These are phyloP conservation scores for Typhlichthys eigenmanni DNA, from an alignment of 2,797 vertebrate genomes.

Conservation along the genomic window DNA sequence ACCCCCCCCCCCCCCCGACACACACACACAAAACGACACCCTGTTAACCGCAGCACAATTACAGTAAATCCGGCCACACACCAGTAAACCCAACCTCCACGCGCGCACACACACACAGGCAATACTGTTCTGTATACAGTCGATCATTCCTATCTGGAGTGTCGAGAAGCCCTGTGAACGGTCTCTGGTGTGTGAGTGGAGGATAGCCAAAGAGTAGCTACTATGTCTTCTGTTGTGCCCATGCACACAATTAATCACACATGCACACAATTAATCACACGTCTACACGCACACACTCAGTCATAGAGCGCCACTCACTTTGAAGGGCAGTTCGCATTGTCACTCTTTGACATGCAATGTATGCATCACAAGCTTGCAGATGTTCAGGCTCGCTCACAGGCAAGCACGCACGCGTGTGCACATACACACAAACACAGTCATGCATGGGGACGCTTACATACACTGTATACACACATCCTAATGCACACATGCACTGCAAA, in stretches of 20 bases:
- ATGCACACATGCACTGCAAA: no score
- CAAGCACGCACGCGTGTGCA: no score
- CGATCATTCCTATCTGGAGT: no score
- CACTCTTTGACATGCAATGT: background rate
- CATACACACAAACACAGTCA: constrained; percentile 14
- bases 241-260: constrained; percentile 7
- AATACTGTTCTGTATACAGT: no score
- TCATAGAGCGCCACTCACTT: background rate
- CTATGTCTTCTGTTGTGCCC: background rate
- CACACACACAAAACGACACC: constrained; percentile 13
- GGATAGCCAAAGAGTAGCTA: constrained; percentile 21
- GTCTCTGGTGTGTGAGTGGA: constrained; percentile 12
- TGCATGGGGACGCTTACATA: background rate
- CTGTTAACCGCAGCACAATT: constrained; percentile 44
- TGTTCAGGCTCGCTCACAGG: no score
- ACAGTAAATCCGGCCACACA: constrained; percentile 29
- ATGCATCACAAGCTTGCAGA: background rate
- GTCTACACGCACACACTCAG: constrained; percentile 2
- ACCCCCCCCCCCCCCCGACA: constrained; percentile 11
- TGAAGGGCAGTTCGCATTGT: background rate
- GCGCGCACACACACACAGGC: constrained; percentile 28
- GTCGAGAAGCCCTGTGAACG: constrained; percentile 59
- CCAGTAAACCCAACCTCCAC: no score
- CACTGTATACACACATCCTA: no score
- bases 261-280: background rate